A percentile compares a stretch with the other conserved stretches of the same genome.
These are phyloP conservation scores for Aradophagus sp. DNA, from an alignment of 1,140 invertebrate species.

Conservation along the genomic window DNA sequence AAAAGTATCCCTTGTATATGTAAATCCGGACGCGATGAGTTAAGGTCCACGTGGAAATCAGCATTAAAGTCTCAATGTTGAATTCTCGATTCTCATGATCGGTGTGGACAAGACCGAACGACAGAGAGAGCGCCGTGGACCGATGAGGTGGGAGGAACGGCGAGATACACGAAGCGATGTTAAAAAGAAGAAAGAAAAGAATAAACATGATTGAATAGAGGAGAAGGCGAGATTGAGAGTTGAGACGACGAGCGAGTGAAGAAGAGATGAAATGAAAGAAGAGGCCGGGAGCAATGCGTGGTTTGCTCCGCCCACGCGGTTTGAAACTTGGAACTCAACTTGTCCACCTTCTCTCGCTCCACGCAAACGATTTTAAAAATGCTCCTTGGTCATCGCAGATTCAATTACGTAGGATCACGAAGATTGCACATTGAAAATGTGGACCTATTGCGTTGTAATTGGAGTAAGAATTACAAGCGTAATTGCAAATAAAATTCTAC, in stretches of 20 bases:
- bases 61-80: slow-evolving; percentile 60
- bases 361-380: slow-evolving; percentile 70
- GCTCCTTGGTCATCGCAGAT: slow-evolving; percentile 51
- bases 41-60: too few species aligned
- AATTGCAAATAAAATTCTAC: slow-evolving; percentile 32
- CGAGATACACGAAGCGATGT: slow-evolving; percentile 60
- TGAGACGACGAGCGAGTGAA: slow-evolving; percentile 28
- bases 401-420: slow-evolving; percentile 53
- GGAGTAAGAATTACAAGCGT: slow-evolving; percentile 39
- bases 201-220: slow-evolving; percentile 43
- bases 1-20: too few species aligned
- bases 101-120: slow-evolving; percentile 56
- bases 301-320: slow-evolving; percentile 75
- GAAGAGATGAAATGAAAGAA: slow-evolving; percentile 61
- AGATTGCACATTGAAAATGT: slow-evolving; percentile 46
- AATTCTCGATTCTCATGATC: slow-evolving; percentile 61
- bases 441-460: slow-evolving; percentile 49
- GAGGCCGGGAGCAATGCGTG: slow-evolving; percentile 75
- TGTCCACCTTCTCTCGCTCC: slow-evolving; percentile 71
- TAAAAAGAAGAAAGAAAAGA: slow-evolving; percentile 57
- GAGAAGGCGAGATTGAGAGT: slow-evolving; percentile 42
- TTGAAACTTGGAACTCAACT: slow-evolving; percentile 72
- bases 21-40: too few species aligned
- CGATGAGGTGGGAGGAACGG: slow-evolving; percentile 49
- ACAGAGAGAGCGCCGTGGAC: slow-evolving; percentile 59